Conservation (phyloP, 2,113 vertebrate genomes). For the Ptilonorhynchus violaceus region DNA sequence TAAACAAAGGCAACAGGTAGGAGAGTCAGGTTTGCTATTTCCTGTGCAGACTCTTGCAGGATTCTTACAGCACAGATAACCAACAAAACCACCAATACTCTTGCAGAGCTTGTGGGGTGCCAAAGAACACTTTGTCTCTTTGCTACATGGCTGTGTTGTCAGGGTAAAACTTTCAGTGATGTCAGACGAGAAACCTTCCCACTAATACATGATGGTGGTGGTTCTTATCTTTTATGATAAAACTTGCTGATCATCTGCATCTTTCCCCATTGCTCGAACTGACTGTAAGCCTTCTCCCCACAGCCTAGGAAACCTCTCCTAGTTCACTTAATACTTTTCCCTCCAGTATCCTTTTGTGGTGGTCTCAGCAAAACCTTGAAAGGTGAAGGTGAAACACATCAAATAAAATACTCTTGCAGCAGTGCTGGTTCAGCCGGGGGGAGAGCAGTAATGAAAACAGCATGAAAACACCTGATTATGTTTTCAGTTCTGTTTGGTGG, state of each 20-base stretch:
- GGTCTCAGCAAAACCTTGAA: not conserved
- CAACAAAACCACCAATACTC: not conserved
- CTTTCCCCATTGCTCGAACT: not conserved
- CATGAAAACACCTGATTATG: not conserved
- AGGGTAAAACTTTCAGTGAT: not conserved
- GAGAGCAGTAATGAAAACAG: conserved; percentile 8
- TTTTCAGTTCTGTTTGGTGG: conserved; percentile 6
- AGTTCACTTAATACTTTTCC: not conserved
- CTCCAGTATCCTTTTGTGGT: not conserved
- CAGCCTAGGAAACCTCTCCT: not conserved
- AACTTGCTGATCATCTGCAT: not conserved
- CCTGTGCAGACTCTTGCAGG: not conserved
- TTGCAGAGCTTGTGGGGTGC: not conserved
- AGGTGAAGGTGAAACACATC: conserved; percentile 39
- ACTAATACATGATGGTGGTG: no score
- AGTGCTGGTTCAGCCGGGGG: not conserved
- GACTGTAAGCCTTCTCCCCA: not conserved
- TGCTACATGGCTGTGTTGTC: not conserved
- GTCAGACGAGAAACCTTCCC: not conserved
- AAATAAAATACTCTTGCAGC: not conserved
- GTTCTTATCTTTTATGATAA: not conserved
- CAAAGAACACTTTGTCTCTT: not conserved
- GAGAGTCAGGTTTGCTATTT: not conserved
- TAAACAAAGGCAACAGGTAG: not conserved
- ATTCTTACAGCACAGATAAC: not conserved